Conservation (phyloP, 2,888 invertebrate species). For the Synergus laeviventris region DNA sequence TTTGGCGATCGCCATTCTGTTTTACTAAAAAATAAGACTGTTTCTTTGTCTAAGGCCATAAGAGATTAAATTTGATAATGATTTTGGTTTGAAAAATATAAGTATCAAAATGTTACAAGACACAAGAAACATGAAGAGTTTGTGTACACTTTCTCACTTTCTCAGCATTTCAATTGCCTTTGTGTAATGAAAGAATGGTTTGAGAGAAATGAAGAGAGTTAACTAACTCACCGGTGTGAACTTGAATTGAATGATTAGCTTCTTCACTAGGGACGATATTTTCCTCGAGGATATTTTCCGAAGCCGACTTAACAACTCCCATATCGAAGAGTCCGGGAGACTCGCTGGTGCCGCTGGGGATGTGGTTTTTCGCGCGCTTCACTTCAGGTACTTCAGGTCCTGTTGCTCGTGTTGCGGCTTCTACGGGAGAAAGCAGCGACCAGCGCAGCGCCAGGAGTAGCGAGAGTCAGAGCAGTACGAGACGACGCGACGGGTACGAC, state of each 20-base stretch:
- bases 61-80: too few relatives aligned
- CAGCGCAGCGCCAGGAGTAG: neutral
- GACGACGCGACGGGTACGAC: constrained; percentile 42
- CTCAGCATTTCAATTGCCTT: neutral
- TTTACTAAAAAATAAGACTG: too few relatives aligned
- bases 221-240: constrained; percentile 70
- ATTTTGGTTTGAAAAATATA: too few relatives aligned
- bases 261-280: constrained; percentile 69
- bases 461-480: too few relatives aligned
- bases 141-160: neutral
- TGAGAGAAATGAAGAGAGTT: neutral
- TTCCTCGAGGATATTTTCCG: constrained; percentile 70
- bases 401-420: constrained; percentile 40
- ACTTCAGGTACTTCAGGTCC: constrained; percentile 52
- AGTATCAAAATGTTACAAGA: too few relatives aligned
- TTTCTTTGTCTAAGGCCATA: too few relatives aligned
- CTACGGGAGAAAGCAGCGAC: neutral
- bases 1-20: too few relatives aligned
- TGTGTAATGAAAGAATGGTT: neutral
- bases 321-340: constrained; percentile 52
- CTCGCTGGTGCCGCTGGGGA: neutral
- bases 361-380: constrained; percentile 15
- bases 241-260: constrained; percentile 70
- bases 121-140: neutral
- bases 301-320: constrained; percentile 71